Evolutionary conservation across 2,797 vertebrate genomes (phyloP).

Genomic region (Cichlasoma orientale): DNA sequence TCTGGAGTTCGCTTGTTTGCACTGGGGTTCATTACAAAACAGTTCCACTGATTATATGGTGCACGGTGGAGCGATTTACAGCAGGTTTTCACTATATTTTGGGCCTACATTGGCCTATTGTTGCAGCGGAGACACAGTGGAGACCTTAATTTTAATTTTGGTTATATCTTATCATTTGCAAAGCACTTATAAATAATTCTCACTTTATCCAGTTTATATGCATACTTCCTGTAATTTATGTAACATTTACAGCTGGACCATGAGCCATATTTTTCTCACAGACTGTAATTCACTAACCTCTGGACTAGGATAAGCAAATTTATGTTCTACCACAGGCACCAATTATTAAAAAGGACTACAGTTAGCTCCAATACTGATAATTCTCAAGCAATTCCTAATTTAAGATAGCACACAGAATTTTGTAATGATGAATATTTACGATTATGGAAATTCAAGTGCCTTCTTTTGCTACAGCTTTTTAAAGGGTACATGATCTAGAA

Average conservation of each 20-base stretch:
- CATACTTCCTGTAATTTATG: neutral
- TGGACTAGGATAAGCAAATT: neutral
- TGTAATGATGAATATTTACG: slow-evolving; percentile 8
- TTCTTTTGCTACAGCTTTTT: slow-evolving; percentile 5
- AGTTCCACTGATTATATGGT: slow-evolving; percentile 10
- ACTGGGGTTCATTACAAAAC: slow-evolving; percentile 1
- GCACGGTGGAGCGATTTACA: slow-evolving; percentile 29
- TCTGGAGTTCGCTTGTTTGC: slow-evolving; percentile 26
- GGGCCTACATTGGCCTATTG: neutral
- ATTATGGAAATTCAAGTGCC: slow-evolving; percentile 4
- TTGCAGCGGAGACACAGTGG: neutral
- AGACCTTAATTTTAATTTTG: neutral
- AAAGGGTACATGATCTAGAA: neutral
- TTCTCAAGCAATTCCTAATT: neutral
- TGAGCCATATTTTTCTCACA: neutral
- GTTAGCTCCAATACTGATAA: neutral
- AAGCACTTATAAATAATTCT: neutral
- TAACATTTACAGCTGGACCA: slow-evolving; percentile 6
- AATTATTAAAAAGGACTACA: neutral
- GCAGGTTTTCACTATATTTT: slow-evolving; percentile 9
- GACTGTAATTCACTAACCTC: neutral
- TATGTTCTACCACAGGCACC: neutral
- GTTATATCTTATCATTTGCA: neutral
- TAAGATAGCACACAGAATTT: neutral
- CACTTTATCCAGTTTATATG: neutral